Conservation (phyloP, 2,797 vertebrate species). For the Tapirus indicus region DNA sequence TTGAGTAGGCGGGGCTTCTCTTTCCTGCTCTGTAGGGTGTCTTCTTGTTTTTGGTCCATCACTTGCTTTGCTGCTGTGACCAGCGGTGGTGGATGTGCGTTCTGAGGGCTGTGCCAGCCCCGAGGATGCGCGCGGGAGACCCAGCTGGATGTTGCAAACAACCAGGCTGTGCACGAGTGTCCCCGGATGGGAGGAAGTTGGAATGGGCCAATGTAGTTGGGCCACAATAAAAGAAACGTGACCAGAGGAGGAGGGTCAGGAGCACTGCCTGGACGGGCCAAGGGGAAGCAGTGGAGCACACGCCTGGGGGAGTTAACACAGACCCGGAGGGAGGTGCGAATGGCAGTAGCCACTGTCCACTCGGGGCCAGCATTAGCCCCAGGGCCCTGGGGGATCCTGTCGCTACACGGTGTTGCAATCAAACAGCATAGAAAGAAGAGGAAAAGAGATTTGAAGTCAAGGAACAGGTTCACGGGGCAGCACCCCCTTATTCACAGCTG, state of each 20-base stretch:
- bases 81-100: background rate
- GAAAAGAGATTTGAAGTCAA: background rate
- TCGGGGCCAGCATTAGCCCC: accelerated
- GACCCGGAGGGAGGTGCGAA: accelerated
- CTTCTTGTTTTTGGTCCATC: background rate
- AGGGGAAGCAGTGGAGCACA: background rate
- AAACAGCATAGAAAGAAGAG: background rate
- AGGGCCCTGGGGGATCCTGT: accelerated
- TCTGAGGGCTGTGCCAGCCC: background rate
- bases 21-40: background rate
- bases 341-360: accelerated
- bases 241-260: background rate
- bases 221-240: background rate
- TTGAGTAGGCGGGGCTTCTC: accelerated
- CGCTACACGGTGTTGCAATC: background rate
- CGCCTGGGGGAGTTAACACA: background rate
- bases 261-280: too few species aligned
- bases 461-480: accelerated
- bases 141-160: background rate
- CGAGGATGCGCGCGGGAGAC: accelerated
- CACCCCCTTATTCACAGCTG: accelerated
- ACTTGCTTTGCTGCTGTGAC: background rate
- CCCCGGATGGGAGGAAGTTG: background rate
- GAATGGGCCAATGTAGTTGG: background rate
- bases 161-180: background rate